A percentile compares a stretch with the other conserved stretches of the same genome.
phyloP scores from a whole-genome alignment of 2,888 invertebrate species.

The Dysmachus trigonus region DNA sequence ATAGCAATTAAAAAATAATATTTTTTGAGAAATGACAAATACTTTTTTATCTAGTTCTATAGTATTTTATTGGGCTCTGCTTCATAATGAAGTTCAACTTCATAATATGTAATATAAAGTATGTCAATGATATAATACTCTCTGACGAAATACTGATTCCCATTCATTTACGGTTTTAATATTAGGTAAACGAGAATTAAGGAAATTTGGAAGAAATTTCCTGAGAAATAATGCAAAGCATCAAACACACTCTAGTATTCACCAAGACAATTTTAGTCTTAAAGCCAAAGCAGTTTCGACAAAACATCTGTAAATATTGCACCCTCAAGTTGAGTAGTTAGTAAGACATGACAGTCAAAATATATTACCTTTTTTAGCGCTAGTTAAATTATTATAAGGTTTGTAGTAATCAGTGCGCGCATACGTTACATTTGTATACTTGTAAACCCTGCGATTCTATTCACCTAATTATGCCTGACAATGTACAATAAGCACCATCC shows the following conservation, averaged over 20 bases:
- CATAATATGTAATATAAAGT: no score
- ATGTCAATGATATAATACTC: no score
- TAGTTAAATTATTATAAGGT: neutral
- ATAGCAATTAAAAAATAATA: no score
- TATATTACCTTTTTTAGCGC: neutral
- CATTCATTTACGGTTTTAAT: neutral
- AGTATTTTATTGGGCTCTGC: no score
- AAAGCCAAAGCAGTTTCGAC: constrained; percentile 26
- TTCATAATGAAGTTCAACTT: no score
- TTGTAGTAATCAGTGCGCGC: neutral
- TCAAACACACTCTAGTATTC: neutral
- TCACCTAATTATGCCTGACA: neutral
- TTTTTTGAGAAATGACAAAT: no score
- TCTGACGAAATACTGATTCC: no score
- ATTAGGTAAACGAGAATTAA: neutral
- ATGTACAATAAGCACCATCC: neutral
- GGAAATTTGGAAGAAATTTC: neutral
- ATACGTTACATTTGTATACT: neutral
- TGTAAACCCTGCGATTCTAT: neutral
- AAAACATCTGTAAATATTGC: constrained; percentile 19
- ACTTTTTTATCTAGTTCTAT: no score
- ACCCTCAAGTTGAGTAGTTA: neutral
- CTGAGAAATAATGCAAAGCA: neutral
- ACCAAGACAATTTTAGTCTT: constrained; percentile 1
- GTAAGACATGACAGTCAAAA: neutral